phyloP scores from a whole-genome alignment of 2,113 vertebrate species.

The Stigmatopora nigra region DNA sequence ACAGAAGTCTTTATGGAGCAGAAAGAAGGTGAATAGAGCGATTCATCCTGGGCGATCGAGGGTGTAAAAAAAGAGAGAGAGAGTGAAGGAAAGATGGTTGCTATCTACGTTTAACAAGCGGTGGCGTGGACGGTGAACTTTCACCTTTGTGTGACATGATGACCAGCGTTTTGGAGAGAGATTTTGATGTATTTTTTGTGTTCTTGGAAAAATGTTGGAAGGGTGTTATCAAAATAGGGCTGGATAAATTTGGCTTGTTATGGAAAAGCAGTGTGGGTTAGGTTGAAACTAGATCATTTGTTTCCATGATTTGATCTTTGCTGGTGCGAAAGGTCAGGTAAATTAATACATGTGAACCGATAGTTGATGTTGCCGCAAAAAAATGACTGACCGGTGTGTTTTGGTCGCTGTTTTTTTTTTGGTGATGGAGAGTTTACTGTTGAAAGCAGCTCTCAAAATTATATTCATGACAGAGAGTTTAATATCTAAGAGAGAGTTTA shows the following conservation, averaged over 20 bases:
- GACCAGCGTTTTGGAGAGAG: constrained; percentile 14
- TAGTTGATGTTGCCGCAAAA: too few relatives aligned
- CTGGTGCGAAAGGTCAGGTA: too few relatives aligned
- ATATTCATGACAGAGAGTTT: too few relatives aligned
- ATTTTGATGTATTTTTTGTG: constrained; percentile 11
- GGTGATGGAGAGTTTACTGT: too few relatives aligned
- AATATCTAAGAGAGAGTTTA: too few relatives aligned
- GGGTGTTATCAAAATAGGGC: not conserved
- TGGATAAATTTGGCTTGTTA: not conserved
- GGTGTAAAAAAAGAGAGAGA: constrained; percentile 29
- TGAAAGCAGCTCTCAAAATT: too few relatives aligned
- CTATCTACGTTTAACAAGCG: constrained; percentile 59
- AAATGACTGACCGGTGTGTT: too few relatives aligned
- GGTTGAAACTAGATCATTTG: not conserved
- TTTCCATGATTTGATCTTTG: too few relatives aligned
- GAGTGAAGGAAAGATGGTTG: constrained; percentile 42
- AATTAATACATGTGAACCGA: too few relatives aligned
- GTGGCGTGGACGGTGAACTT: constrained; percentile 52
- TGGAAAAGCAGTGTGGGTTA: not conserved
- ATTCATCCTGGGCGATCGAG: constrained; percentile 62
- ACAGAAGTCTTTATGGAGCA: constrained; percentile 62
- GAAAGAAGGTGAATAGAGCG: constrained; percentile 58
- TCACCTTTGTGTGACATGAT: constrained; percentile 2
- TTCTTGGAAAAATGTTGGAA: not conserved
- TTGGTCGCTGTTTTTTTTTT: too few relatives aligned